phyloP scores from a whole-genome alignment of 2,113 vertebrate genomes.

The Pollachius pollachius region DNA sequence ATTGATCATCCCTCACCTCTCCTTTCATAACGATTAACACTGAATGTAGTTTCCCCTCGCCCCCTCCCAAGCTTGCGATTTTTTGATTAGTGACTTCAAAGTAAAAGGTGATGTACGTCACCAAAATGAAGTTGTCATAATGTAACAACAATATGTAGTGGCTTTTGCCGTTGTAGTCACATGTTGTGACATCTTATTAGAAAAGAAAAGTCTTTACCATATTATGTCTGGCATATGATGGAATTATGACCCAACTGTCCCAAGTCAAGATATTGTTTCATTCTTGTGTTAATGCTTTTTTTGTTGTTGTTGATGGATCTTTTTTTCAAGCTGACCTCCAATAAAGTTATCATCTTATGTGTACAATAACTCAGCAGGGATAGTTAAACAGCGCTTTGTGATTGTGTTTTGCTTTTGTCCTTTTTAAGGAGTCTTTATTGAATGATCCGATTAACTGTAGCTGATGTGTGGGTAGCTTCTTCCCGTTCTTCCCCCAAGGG shows the following conservation, averaged over 20 bases:
- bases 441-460: slow-evolving; percentile 35
- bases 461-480: slow-evolving; percentile 22
- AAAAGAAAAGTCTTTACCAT: slow-evolving; percentile 24
- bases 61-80: slow-evolving; percentile 6
- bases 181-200: slow-evolving; percentile 25
- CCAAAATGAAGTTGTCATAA: slow-evolving; percentile 26
- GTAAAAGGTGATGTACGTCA: slow-evolving; percentile 13
- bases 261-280: neutral
- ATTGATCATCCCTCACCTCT: neutral
- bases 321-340: slow-evolving; percentile 20
- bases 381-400: slow-evolving; percentile 28
- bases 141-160: slow-evolving; percentile 15
- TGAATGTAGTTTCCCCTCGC: slow-evolving; percentile 51
- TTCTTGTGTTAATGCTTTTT: slow-evolving; percentile 7
- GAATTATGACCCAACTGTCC: slow-evolving; percentile 15
- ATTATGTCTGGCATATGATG: neutral
- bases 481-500: slow-evolving; percentile 42
- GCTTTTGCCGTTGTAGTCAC: slow-evolving; percentile 10
- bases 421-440: slow-evolving; percentile 32
- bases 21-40: slow-evolving; percentile 14
- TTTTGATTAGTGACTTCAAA: slow-evolving; percentile 17
- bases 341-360: slow-evolving; percentile 31
- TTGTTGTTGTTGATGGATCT: slow-evolving; percentile 10
- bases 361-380: slow-evolving; percentile 11
- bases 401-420: slow-evolving; percentile 36